Percentiles rank a stretch among this genome's conserved stretches.
Evolutionary conservation across 2,888 invertebrate species (phyloP).

Genomic region (Lycocerus yunnanus): DNA sequence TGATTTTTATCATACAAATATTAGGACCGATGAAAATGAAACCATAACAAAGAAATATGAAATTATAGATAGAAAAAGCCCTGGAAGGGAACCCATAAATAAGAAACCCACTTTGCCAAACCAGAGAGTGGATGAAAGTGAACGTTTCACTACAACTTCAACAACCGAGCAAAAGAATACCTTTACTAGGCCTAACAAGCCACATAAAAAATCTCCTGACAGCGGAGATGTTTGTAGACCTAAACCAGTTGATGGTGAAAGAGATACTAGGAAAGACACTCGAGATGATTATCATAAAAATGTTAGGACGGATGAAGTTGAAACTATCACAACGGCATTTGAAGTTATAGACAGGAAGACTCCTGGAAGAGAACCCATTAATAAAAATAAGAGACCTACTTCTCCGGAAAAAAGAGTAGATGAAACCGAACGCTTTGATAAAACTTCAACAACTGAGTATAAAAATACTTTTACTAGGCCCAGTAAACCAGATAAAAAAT

Average conservation of each 20-base stretch:
- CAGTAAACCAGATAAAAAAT: conserved; percentile 6
- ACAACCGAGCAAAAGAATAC: background rate
- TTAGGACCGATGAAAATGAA: background rate
- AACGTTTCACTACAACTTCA: background rate
- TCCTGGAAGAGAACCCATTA: background rate
- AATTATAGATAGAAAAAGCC: background rate
- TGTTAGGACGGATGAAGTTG: background rate
- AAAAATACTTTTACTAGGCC: background rate
- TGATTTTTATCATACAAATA: background rate
- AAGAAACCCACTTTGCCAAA: conserved; percentile 9
- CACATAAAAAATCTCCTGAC: conserved; percentile 9
- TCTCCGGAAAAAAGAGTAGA: background rate
- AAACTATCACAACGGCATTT: background rate
- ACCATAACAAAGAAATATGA: background rate
- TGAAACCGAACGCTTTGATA: background rate
- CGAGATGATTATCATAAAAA: background rate
- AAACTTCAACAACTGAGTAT: background rate
- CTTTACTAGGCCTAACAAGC: background rate
- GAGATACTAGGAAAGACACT: background rate
- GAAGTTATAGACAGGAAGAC: background rate
- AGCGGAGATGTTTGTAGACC: background rate
- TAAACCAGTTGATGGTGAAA: background rate
- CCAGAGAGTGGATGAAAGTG: background rate
- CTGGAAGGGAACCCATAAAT: background rate
- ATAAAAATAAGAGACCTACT: conserved; percentile 3